Evolutionary conservation across 1,140 invertebrate species (phyloP), one percentile per base, ranked within the genome.

Genomic region (Tetramorium simillimum): DNA sequence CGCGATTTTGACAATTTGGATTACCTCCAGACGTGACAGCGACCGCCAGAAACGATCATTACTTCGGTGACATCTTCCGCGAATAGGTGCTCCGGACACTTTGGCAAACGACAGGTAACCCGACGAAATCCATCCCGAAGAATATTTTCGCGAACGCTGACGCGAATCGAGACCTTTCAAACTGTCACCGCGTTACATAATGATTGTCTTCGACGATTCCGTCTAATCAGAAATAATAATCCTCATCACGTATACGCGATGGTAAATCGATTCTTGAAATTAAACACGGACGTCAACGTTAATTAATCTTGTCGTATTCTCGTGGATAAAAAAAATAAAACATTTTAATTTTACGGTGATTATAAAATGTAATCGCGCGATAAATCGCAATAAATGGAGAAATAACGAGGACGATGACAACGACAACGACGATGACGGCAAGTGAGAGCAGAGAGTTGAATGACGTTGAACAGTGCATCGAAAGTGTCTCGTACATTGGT

Each of bases 401-500:
- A 53, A 56, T 28, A 5, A 33, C 53, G 67, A 53, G 33, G 18
- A 78, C 46, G 58, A 49, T 33, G 46, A 75, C 5, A n/a, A 72
- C 43, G 46, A 75, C 5, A n/a, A 67, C 53, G 58, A 33, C 58
- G 58, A 40, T 43, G 18, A 21, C 0, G n/a, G 21, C n/a, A 21
- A 60, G 56, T 51, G 53, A 69, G n/a, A 69, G 65, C 67, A 33
- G 58, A 89, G 87, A 89, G 87, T 87, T 77, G 28, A 82, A 75
- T 51, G 40, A 24, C 24, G n/a, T n/a, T n/a, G 87, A 75, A 40
- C 62, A 69, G 88, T 90, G 88, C 75, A 53, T 90, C 73, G 62
- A 75, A 84, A 89, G 89, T 90, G 89, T 51, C 46, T 86, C 80
- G 85, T 37, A 82, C 1, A 51, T 43, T 73, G 90, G 88, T 90